A percentile compares a stretch with the other conserved stretches of the same genome.
Conservation (phyloP, 2,888 invertebrate species). For the Colletes collaris region DNA sequence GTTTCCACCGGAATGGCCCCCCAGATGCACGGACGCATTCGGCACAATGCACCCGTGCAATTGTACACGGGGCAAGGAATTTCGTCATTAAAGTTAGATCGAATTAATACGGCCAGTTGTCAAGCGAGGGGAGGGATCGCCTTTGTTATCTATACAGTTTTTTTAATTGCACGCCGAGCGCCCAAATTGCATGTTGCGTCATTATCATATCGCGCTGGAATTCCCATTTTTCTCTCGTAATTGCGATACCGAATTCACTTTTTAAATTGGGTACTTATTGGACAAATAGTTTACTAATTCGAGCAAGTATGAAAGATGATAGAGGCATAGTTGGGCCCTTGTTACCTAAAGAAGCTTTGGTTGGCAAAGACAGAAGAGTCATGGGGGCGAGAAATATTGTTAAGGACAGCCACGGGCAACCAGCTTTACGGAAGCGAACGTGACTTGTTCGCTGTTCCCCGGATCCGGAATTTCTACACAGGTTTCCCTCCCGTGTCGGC, state of each 20-base stretch:
- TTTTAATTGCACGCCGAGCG: slow-evolving; percentile 4
- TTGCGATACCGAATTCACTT: too few species aligned
- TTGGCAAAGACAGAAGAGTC: too few species aligned
- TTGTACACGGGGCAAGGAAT: slow-evolving; percentile 21
- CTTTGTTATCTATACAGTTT: slow-evolving; percentile 27
- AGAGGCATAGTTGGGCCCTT: too few species aligned
- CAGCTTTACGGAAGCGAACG: background rate
- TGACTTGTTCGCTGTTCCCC: background rate
- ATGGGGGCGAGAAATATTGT: too few species aligned
- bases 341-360: too few species aligned
- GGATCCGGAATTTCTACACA: too few species aligned
- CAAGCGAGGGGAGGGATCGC: background rate
- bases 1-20: slow-evolving; percentile 20
- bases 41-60: slow-evolving; percentile 7
- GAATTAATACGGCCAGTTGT: slow-evolving; percentile 36
- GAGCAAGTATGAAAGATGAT: too few species aligned
- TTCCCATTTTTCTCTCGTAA: slow-evolving; percentile 7
- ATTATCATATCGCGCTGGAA: slow-evolving; percentile 2
- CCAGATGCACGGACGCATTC: slow-evolving; percentile 19
- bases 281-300: too few species aligned
- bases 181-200: slow-evolving; percentile 1
- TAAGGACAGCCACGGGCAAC: too few species aligned
- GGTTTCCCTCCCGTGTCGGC: too few species aligned
- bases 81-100: slow-evolving; percentile 42
- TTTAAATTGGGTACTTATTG: too few species aligned